Conservation (phyloP, 1,140 invertebrate genomes). For the Drosophila trapezifrons region DNA sequence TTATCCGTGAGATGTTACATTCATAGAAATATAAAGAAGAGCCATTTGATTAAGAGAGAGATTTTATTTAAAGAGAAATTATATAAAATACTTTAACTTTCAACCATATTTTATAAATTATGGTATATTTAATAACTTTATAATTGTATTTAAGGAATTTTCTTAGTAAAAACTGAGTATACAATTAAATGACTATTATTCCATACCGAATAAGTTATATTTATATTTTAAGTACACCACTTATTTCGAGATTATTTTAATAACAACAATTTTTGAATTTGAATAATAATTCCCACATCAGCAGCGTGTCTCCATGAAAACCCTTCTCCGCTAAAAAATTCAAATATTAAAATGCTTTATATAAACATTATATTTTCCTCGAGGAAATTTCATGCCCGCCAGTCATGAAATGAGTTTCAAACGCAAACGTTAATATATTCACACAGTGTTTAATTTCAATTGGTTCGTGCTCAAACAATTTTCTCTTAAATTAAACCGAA, state of each 20-base stretch:
- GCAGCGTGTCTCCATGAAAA: too few relatives aligned
- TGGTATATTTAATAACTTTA: background rate
- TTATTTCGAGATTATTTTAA: too few relatives aligned
- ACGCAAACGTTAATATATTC: constrained; percentile 10
- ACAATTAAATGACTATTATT: too few relatives aligned
- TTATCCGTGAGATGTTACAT: too few relatives aligned
- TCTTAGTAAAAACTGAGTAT: too few relatives aligned
- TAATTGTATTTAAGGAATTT: background rate
- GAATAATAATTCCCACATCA: too few relatives aligned
- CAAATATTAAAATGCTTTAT: background rate
- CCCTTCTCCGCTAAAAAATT: background rate
- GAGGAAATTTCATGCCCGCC: constrained; percentile 4
- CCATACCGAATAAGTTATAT: too few relatives aligned
- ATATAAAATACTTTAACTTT: background rate
- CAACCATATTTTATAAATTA: background rate
- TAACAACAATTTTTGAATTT: too few relatives aligned
- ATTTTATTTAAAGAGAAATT: background rate
- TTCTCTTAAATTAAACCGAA: constrained; percentile 1
- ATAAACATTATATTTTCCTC: constrained; percentile 1
- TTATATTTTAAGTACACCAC: too few relatives aligned
- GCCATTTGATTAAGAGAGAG: rapidly evolving
- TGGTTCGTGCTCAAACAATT: constrained; percentile 9
- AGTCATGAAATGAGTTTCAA: constrained; percentile 12
- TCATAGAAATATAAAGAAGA: background rate
- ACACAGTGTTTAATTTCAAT: background rate